A percentile compares a stretch with the other conserved stretches of the same genome.
phyloP scores from a whole-genome alignment of 1,140 invertebrate genomes.

The Monochamus saltuarius region DNA sequence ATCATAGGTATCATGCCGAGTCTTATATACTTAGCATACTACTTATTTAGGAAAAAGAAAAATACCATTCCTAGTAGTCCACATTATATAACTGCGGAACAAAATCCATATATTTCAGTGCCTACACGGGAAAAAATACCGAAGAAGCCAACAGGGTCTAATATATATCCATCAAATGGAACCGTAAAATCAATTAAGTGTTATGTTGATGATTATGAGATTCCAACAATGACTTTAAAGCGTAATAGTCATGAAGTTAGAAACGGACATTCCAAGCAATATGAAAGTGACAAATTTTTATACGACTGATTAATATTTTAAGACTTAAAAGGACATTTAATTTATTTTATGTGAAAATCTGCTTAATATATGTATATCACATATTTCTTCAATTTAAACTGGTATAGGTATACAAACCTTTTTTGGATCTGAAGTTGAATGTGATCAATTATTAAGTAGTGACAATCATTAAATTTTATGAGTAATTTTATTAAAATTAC shows the following conservation, averaged over 20 bases:
- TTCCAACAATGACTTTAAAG: conserved; percentile 66
- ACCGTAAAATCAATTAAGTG: conserved; percentile 62
- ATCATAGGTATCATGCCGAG: conserved; percentile 43
- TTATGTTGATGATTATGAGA: conserved; percentile 69
- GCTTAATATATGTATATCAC: too few species aligned
- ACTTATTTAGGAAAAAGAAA: conserved; percentile 48
- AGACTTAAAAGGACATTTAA: conserved; percentile 2
- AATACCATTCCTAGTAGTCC: conserved; percentile 66
- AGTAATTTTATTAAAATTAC: too few species aligned
- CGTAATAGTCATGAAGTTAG: conserved; percentile 69
- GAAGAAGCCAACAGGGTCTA: conserved; percentile 7
- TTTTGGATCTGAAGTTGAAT: too few species aligned
- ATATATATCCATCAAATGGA: conserved; percentile 48
- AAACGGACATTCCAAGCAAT: conserved; percentile 48
- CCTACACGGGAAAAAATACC: conserved; percentile 60
- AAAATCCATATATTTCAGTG: conserved; percentile 81
- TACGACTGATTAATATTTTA: conserved; percentile 37
- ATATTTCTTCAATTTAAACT: too few species aligned
- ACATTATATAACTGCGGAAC: conserved; percentile 76
- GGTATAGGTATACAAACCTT: too few species aligned
- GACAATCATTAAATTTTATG: too few species aligned
- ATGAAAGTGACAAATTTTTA: conserved; percentile 43
- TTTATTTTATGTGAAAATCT: too few species aligned
- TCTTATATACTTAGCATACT: conserved; percentile 22
- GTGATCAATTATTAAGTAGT: too few species aligned